Conservation (phyloP, 1,140 invertebrate species). For the Micrasema minimum region DNA sequence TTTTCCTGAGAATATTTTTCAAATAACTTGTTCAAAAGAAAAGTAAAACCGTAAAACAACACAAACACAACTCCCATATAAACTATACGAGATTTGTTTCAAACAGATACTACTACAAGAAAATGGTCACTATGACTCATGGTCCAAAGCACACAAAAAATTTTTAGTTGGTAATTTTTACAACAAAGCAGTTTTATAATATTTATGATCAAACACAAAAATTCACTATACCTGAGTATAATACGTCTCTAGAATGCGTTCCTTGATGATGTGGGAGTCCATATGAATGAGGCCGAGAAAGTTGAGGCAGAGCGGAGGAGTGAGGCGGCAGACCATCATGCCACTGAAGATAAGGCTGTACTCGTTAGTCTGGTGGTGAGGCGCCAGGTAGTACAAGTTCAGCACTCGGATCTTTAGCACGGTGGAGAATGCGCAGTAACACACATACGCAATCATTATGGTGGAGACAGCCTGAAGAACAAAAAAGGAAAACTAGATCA, state of each 20-base stretch:
- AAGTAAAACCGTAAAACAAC: too few species aligned
- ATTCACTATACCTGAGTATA: conserved; percentile 80
- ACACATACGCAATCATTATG: conserved; percentile 91
- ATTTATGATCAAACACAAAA: neutral
- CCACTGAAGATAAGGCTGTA: conserved; percentile 99
- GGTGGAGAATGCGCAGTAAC: conserved; percentile 97
- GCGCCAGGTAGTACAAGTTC: conserved; percentile 96
- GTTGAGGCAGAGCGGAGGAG: conserved; percentile 98
- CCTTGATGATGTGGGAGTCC: conserved; percentile 95
- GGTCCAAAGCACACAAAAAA: too few species aligned
- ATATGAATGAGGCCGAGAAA: conserved; percentile 98
- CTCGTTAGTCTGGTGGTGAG: conserved; percentile 98
- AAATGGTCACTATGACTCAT: too few species aligned
- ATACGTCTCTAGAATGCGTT: conserved; percentile 82
- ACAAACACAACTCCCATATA: too few species aligned
- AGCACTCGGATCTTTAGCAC: conserved; percentile 95
- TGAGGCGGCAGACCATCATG: conserved; percentile 96
- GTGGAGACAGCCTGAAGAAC: conserved; percentile 83
- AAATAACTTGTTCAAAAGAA: too few species aligned
- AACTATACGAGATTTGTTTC: too few species aligned
- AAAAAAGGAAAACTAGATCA: too few species aligned
- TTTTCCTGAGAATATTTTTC: too few species aligned
- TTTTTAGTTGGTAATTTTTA: too few species aligned
- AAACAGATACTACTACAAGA: too few species aligned
- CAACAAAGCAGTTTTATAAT: too few species aligned